Evolutionary conservation across 2,113 vertebrate genomes (phyloP).

Genomic region (Thunnus maccoyii): DNA sequence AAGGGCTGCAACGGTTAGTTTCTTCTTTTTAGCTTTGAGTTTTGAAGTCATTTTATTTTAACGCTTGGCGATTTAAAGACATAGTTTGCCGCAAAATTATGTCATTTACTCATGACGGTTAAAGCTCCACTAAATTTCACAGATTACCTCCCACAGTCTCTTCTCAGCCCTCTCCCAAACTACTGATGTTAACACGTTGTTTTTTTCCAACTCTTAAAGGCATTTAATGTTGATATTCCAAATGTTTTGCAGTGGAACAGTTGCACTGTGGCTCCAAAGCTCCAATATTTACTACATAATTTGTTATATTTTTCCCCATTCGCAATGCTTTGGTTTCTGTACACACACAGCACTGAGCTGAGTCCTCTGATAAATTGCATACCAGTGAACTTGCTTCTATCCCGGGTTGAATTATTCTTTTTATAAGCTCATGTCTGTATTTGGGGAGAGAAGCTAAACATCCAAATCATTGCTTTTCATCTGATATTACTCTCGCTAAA

Average conservation of each 20-base stretch:
- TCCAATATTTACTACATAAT: neutral
- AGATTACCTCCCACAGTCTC: neutral
- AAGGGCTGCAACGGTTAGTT: constrained; percentile 87
- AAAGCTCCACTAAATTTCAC: neutral
- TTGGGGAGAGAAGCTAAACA: neutral
- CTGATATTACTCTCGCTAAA: neutral
- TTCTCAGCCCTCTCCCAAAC: neutral
- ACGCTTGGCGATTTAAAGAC: neutral
- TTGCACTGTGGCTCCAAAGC: neutral
- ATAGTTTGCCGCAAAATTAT: neutral
- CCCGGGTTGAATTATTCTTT: neutral
- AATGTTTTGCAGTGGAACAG: neutral
- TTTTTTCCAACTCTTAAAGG: neutral
- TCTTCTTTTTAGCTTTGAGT: neutral
- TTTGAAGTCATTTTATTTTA: neutral
- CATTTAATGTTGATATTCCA: neutral
- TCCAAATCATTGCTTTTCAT: neutral
- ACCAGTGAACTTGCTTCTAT: neutral
- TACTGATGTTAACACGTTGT: too few relatives aligned
- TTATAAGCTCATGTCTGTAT: neutral
- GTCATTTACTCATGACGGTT: neutral
- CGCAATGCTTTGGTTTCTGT: neutral
- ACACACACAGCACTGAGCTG: neutral
- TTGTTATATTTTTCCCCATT: neutral
- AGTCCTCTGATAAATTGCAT: neutral